phyloP scores from a whole-genome alignment of 2,888 invertebrate species.

The Patella ulyssiponensis region DNA sequence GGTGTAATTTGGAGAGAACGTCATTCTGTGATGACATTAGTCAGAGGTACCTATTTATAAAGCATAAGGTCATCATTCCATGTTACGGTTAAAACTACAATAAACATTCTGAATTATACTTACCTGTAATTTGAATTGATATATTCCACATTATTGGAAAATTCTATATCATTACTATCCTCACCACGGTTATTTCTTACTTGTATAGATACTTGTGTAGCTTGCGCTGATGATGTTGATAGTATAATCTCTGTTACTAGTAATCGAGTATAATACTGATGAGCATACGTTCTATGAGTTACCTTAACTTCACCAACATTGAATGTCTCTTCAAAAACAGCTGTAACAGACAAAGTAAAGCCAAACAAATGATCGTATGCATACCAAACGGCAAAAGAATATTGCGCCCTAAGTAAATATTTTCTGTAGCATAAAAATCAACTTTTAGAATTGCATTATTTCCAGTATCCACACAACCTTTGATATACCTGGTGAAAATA shows the following conservation, averaged over 20 bases:
- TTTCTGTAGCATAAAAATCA: too few relatives aligned
- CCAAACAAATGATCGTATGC: too few relatives aligned
- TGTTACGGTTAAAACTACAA: too few relatives aligned
- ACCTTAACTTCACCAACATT: constrained; percentile 43
- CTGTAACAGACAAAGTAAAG: constrained; percentile 22
- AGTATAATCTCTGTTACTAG: constrained; percentile 43
- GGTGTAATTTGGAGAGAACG: too few relatives aligned
- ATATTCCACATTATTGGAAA: background rate
- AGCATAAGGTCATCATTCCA: too few relatives aligned
- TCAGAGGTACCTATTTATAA: too few relatives aligned
- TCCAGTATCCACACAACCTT: too few relatives aligned
- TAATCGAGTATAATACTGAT: constrained; percentile 50
- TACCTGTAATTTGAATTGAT: constrained; percentile 1
- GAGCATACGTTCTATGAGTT: constrained; percentile 45
- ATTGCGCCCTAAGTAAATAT: too few relatives aligned
- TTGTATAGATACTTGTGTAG: background rate
- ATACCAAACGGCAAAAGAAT: too few relatives aligned
- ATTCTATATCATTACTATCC: background rate
- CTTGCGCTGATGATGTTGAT: background rate
- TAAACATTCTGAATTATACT: background rate
- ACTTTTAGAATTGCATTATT: too few relatives aligned
- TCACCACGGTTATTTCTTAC: background rate
- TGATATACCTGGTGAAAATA: too few relatives aligned
- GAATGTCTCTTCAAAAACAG: constrained; percentile 46
- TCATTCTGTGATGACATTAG: too few relatives aligned